These are phyloP conservation scores for Aplodontia rufa DNA, from an alignment of 2,113 vertebrate genomes.

Conservation along the genomic window DNA sequence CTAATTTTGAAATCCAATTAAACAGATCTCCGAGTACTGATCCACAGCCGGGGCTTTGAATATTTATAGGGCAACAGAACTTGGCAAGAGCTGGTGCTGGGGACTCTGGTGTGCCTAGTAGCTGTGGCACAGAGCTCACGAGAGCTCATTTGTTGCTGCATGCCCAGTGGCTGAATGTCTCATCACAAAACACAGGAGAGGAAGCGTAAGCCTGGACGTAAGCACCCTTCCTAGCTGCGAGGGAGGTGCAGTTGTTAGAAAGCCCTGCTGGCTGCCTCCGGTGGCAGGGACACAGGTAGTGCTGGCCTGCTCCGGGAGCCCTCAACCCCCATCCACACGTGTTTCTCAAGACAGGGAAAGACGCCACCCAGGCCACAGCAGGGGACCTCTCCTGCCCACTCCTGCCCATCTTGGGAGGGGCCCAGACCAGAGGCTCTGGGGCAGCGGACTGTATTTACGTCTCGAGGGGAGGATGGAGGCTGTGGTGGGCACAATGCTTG, in stretches of 20 bases:
- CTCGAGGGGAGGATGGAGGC: neutral
- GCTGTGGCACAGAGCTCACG: rapidly evolving
- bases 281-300: neutral
- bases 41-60: rapidly evolving
- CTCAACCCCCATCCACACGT: neutral
- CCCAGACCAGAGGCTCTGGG: neutral
- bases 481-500: neutral
- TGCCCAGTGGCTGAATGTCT: neutral
- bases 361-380: neutral
- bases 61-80: rapidly evolving
- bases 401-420: neutral
- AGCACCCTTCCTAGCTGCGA: rapidly evolving
- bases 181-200: too few species aligned
- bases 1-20: neutral
- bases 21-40: neutral
- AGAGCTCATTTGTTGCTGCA: neutral
- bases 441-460: neutral
- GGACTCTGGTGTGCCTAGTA: rapidly evolving
- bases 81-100: neutral
- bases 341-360: neutral
- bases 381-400: neutral
- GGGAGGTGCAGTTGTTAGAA: neutral
- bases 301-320: neutral
- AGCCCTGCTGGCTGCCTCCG: neutral
- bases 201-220: too few species aligned